Conservation (phyloP, 2,113 vertebrate species). For the Elephantulus edwardii region DNA sequence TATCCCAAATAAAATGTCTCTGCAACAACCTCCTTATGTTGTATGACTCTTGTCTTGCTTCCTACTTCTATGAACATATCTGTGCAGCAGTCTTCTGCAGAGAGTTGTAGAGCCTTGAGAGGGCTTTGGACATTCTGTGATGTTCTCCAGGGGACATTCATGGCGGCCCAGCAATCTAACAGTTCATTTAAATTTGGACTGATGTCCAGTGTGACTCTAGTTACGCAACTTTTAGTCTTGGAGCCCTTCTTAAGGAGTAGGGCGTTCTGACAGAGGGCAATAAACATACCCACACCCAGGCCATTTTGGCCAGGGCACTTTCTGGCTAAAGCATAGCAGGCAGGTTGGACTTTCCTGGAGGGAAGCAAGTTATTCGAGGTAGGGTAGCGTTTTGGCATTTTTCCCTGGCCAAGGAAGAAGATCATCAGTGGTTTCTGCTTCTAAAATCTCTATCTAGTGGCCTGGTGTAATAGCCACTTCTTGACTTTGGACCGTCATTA, state of each 20-base stretch:
- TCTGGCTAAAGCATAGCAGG: not conserved
- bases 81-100: not conserved
- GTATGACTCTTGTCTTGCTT: not conserved
- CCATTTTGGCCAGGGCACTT: not conserved
- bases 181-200: slow-evolving; percentile 50
- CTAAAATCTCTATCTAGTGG: slow-evolving; percentile 34
- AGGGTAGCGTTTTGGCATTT: slow-evolving; percentile 36
- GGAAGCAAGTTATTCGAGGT: slow-evolving; percentile 44
- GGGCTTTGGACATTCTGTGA: not conserved
- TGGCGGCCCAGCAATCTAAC: not conserved
- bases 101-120: not conserved
- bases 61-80: not conserved
- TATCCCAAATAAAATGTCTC: slow-evolving; percentile 23
- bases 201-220: not conserved
- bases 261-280: not conserved
- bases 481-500: slow-evolving; percentile 23
- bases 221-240: slow-evolving; percentile 35
- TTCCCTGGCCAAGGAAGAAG: not conserved
- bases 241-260: not conserved
- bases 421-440: not conserved
- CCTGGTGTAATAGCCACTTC: slow-evolving; percentile 26
- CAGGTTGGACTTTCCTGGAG: not conserved
- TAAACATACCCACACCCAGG: not conserved
- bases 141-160: not conserved
- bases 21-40: slow-evolving; percentile 23